Evolutionary conservation across 2,888 invertebrate genomes (phyloP).

Genomic region (Leptothorax acervorum): DNA sequence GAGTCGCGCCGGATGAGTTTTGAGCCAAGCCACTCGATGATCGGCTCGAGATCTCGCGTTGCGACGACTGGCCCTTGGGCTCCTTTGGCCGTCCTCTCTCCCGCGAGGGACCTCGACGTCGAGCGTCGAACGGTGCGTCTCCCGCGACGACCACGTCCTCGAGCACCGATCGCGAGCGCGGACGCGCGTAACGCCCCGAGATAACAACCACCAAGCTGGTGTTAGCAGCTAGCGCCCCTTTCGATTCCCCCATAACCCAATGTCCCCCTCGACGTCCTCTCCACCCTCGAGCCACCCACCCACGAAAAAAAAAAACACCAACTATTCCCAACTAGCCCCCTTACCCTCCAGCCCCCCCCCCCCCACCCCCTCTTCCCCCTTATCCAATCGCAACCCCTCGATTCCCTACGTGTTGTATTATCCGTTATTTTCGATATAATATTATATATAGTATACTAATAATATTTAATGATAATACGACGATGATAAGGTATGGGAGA

Average conservation of each 20-base stretch:
- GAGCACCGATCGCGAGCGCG: slow-evolving; percentile 68
- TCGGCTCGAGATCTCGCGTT: slow-evolving; percentile 19
- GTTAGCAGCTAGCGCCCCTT: slow-evolving; percentile 78
- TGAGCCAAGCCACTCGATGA: slow-evolving; percentile 5
- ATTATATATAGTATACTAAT: slow-evolving; percentile 85
- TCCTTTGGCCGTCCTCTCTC: not conserved
- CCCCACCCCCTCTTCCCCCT: slow-evolving; percentile 35
- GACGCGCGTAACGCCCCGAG: slow-evolving; percentile 68
- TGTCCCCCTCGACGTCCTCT: slow-evolving; percentile 72
- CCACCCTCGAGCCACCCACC: slow-evolving; percentile 55
- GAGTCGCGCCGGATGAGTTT: slow-evolving; percentile 40
- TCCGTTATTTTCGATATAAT: slow-evolving; percentile 86
- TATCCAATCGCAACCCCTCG: slow-evolving; percentile 74
- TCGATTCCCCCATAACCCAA: slow-evolving; percentile 70
- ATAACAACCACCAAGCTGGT: slow-evolving; percentile 73
- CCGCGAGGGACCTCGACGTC: slow-evolving; percentile 16
- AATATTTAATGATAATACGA: slow-evolving; percentile 85
- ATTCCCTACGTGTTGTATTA: slow-evolving; percentile 86
- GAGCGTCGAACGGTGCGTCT: slow-evolving; percentile 41
- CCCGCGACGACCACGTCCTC: slow-evolving; percentile 30
- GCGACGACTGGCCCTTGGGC: not conserved
- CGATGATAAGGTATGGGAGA: slow-evolving; percentile 85
- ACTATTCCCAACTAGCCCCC: slow-evolving; percentile 50
- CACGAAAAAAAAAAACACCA: slow-evolving; percentile 15
- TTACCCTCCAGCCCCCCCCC: slow-evolving; percentile 9